A percentile compares a stretch with the other conserved stretches of the same genome.
Evolutionary conservation across 2,888 invertebrate species (phyloP).

Genomic region (Melipona beecheii): DNA sequence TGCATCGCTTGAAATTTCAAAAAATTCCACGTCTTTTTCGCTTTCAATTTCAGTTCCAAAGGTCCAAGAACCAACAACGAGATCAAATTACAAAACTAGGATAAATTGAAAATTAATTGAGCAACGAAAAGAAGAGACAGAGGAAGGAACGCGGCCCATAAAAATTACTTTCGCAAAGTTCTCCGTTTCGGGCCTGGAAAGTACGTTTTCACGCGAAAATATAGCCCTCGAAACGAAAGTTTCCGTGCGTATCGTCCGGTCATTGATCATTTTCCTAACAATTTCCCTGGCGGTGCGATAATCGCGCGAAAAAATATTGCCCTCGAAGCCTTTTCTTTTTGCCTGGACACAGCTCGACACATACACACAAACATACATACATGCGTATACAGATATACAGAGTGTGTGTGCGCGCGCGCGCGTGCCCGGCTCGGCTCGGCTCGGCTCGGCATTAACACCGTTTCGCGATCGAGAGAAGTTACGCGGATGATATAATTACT

Average conservation of each 20-base stretch:
- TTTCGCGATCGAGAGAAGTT: constrained; percentile 17
- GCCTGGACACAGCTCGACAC: neutral
- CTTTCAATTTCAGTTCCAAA: too few species aligned
- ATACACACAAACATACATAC: too few species aligned
- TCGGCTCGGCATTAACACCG: neutral
- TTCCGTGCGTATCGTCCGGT: constrained; percentile 1
- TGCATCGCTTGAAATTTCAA: too few species aligned
- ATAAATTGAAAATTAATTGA: too few species aligned
- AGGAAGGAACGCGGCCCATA: neutral
- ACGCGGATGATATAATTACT: constrained; percentile 45
- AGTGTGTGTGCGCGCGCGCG: neutral
- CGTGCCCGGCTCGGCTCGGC: too few species aligned
- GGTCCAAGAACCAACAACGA: too few species aligned
- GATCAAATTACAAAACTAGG: too few species aligned
- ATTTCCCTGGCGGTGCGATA: constrained; percentile 24
- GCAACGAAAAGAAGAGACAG: neutral
- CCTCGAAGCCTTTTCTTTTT: neutral
- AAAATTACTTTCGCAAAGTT: neutral
- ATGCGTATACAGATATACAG: neutral
- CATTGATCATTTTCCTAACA: constrained; percentile 17
- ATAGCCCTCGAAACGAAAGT: neutral
- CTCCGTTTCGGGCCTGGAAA: neutral
- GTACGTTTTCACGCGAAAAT: neutral
- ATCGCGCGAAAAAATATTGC: constrained; percentile 9
- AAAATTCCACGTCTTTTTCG: too few species aligned